A percentile compares a stretch with the other conserved stretches of the same genome.
Evolutionary conservation across 2,113 vertebrate genomes (phyloP).

Genomic region (Nipponia nippon): DNA sequence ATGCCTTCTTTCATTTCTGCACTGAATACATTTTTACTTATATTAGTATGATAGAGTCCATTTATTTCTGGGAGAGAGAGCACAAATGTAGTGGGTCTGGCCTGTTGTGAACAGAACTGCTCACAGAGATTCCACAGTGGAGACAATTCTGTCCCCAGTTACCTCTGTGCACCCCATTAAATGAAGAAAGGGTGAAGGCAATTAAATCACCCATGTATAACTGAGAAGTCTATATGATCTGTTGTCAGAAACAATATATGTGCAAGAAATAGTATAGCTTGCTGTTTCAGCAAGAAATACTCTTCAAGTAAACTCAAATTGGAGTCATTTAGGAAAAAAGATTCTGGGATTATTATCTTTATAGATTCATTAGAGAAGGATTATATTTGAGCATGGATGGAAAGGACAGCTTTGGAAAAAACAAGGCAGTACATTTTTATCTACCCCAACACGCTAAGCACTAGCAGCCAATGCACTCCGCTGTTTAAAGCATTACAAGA

Average conservation of each 20-base stretch:
- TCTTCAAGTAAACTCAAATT: background rate
- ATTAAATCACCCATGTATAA: background rate
- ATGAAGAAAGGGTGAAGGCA: background rate
- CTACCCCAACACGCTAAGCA: background rate
- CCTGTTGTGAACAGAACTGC: background rate
- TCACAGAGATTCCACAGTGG: background rate
- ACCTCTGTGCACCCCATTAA: background rate
- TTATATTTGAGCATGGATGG: background rate
- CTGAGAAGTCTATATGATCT: background rate
- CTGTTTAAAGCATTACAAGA: background rate
- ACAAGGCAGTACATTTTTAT: background rate
- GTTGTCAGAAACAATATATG: background rate
- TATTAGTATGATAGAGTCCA: background rate
- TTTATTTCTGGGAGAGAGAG: background rate
- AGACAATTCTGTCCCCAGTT: background rate
- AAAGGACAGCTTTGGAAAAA: background rate
- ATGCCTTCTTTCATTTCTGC: background rate
- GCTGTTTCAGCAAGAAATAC: background rate
- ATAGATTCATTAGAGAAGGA: background rate
- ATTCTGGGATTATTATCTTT: background rate
- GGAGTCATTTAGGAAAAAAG: background rate
- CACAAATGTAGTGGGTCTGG: background rate
- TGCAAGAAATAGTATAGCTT: background rate
- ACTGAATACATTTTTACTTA: background rate
- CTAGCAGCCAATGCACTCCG: background rate